Percentiles rank a stretch among this genome's conserved stretches.
Conservation (phyloP, 2,113 vertebrate genomes). For the Chaetodon auriga region DNA sequence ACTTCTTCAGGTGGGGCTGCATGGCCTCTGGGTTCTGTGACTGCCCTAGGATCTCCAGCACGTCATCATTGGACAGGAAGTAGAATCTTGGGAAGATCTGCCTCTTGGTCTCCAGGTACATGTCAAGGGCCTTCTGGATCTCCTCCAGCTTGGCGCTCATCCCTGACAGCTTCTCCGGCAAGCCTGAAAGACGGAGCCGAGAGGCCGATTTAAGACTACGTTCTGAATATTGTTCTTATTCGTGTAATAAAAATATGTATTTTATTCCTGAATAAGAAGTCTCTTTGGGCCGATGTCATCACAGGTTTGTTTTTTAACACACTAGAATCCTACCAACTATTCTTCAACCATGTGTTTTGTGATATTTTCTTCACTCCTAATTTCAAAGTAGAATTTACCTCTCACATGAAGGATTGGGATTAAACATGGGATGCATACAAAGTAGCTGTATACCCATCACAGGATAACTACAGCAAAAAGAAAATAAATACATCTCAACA, state of each 20-base stretch:
- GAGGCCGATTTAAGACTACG: not conserved
- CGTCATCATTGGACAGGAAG: slow-evolving; percentile 92
- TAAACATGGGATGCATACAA: not conserved
- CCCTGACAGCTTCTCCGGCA: slow-evolving; percentile 84
- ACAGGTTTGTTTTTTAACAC: not conserved
- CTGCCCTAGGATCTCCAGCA: slow-evolving; percentile 92
- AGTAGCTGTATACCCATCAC: not conserved
- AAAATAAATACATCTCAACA: not conserved
- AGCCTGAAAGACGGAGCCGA: slow-evolving; percentile 74
- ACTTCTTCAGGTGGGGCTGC: slow-evolving; percentile 92
- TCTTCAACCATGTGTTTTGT: not conserved
- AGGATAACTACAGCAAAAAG: not conserved
- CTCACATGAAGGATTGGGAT: not conserved
- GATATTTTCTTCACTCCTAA: not conserved
- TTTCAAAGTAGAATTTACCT: not conserved
- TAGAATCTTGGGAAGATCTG: slow-evolving; percentile 93
- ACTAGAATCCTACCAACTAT: not conserved
- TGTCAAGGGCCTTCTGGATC: slow-evolving; percentile 91
- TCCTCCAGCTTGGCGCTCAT: slow-evolving; percentile 89
- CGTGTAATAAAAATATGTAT: too few species aligned
- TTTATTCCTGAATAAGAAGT: not conserved
- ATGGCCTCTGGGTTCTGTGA: slow-evolving; percentile 89
- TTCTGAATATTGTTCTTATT: not conserved
- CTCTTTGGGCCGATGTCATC: not conserved
- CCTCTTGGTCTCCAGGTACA: slow-evolving; percentile 92